Evolutionary conservation across 2,113 vertebrate species (phyloP).

Genomic region (Passerina amoena): DNA sequence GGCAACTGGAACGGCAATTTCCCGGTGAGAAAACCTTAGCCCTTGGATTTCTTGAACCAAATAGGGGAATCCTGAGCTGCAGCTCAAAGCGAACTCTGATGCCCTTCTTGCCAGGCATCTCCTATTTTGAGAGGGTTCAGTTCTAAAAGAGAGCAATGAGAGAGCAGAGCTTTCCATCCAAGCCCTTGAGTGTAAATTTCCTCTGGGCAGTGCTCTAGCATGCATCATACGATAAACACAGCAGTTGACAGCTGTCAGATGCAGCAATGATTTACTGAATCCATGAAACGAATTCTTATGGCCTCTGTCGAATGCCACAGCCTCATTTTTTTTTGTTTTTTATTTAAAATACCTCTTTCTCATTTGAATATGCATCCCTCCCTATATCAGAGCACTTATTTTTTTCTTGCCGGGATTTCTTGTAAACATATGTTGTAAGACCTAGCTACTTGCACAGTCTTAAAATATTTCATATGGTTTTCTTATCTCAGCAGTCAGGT

Average conservation of each 20-base stretch:
- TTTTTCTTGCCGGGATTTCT: accelerated
- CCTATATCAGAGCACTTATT: accelerated
- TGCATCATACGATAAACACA: accelerated
- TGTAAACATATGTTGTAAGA: accelerated
- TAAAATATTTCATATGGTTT: accelerated
- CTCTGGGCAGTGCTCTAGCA: accelerated
- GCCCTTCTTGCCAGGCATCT: accelerated
- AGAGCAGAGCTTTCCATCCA: accelerated
- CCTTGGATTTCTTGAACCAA: accelerated
- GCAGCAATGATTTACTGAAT: no score
- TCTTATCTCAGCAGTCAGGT: accelerated
- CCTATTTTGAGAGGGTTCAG: accelerated
- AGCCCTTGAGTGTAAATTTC: accelerated
- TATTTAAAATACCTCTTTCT: accelerated
- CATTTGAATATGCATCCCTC: accelerated
- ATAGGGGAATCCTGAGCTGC: accelerated
- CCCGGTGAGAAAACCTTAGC: not conserved
- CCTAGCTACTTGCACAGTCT: accelerated
- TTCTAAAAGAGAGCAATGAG: accelerated
- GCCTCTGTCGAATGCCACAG: accelerated
- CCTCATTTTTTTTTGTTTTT: accelerated
- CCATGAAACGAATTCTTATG: accelerated
- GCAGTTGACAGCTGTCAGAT: not conserved
- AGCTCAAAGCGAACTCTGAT: accelerated
- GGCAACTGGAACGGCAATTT: not conserved